Percentiles rank a stretch among this genome's conserved stretches.
Evolutionary conservation across 2,113 vertebrate species (phyloP).

Genomic region (Variabilichromis moorii): DNA sequence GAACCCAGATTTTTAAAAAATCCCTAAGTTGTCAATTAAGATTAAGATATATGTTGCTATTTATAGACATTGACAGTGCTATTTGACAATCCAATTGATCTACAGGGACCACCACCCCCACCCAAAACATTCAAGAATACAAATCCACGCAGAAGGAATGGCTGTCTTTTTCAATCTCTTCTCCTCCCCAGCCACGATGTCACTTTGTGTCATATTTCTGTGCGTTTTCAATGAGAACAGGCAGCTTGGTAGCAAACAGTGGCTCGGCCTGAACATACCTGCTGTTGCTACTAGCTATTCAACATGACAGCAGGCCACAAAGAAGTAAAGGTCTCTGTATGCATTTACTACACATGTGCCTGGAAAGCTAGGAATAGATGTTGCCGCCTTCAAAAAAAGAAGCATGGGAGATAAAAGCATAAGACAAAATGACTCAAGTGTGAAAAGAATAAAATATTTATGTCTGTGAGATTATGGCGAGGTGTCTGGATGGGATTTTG

Average conservation of each 20-base stretch:
- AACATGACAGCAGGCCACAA: constrained; percentile 13
- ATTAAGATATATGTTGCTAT: background rate
- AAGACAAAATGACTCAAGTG: background rate
- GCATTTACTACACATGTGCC: background rate
- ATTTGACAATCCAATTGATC: background rate
- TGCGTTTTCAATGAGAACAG: background rate
- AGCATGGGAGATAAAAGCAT: background rate
- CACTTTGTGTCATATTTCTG: constrained; percentile 4
- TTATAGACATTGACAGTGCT: background rate
- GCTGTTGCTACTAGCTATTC: constrained; percentile 7
- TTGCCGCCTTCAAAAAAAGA: background rate
- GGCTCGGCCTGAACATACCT: constrained; percentile 3
- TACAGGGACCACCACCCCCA: background rate
- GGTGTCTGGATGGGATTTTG: background rate
- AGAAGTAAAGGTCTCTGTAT: background rate
- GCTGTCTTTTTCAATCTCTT: background rate
- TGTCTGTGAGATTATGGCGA: background rate
- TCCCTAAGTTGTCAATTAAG: background rate
- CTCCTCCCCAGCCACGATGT: background rate
- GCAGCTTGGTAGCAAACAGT: constrained; percentile 9
- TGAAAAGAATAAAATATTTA: background rate
- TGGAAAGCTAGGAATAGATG: background rate
- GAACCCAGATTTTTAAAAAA: background rate
- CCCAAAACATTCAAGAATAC: background rate
- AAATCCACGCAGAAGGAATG: background rate